Percentiles rank a stretch among this genome's conserved stretches.
Conservation (phyloP, 92 coral and sea anemone species). For the Siderastrea radians region DNA sequence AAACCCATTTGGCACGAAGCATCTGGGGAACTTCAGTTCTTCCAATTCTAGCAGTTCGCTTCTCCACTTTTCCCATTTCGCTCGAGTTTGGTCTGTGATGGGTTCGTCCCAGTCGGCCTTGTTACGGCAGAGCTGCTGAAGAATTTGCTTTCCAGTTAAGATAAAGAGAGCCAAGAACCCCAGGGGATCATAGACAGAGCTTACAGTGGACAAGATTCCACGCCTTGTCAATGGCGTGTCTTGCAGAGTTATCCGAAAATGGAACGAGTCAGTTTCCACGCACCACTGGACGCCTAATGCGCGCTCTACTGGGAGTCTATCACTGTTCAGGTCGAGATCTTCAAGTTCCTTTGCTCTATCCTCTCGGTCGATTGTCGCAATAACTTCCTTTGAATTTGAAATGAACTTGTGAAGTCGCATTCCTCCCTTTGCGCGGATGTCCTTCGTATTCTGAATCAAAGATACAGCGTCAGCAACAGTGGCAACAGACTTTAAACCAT, state of each 20-base stretch:
- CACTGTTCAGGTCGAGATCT: conserved; percentile 36
- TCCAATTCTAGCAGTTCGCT: conserved; percentile 23
- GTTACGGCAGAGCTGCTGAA: conserved; percentile 55
- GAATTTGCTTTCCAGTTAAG: conserved; percentile 52
- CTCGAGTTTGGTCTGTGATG: conserved; percentile 24
- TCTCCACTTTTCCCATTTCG: conserved; percentile 55
- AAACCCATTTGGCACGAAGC: conserved; percentile 38
- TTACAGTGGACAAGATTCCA: too few relatives aligned
- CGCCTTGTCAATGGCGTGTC: conserved; percentile 66
- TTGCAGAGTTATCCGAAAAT: conserved; percentile 52
- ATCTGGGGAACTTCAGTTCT: conserved; percentile 26
- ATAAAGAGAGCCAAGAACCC: conserved; percentile 57
- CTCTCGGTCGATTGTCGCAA: conserved; percentile 20
- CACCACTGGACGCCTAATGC: conserved; percentile 74
- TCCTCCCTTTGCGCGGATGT: conserved; percentile 57
- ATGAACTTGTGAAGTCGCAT: conserved; percentile 59
- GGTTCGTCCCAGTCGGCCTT: conserved; percentile 66
- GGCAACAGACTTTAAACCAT: conserved; percentile 62
- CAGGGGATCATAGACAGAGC: conserved; percentile 63
- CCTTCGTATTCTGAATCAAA: conserved; percentile 35
- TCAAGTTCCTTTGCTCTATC: conserved; percentile 43
- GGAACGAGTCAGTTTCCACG: conserved; percentile 59
- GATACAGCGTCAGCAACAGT: conserved; percentile 37
- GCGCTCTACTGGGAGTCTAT: conserved; percentile 50
- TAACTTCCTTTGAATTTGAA: conserved; percentile 53